Evolutionary conservation across 2,113 vertebrate species (phyloP), one percentile per base, ranked within the genome.

Genomic region (Gnathonemus echidnorhynchus): DNA sequence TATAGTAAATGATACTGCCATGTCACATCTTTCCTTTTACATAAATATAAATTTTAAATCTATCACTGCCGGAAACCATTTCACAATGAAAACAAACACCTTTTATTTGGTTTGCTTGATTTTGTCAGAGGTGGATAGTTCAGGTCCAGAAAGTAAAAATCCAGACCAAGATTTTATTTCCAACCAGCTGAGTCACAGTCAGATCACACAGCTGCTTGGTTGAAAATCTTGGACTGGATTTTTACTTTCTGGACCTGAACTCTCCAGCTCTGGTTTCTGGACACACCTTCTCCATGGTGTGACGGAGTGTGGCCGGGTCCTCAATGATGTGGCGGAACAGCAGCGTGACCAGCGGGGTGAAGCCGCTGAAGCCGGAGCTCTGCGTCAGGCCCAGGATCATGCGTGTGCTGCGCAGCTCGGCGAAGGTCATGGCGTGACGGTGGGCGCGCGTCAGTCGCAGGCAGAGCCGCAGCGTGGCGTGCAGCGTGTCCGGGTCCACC

Each of bases 221-320:
- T 10, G 58, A 66, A 66, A 66, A 66, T 27, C 58, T 66, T 66
- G 58, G 58, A 3, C 58, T 66, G 21, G 58, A 27, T 66, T 66
- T 66, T 27, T 11, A 66, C 62, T 66, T 66, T 70, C n/a, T 1
- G n/a, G 3, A 70, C 62, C n/a, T 70, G n/a, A 66, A 27, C 62
- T 66, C 10, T 13, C n/a, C 62, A 27, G 3, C 62, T 31, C n/a
- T 31, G 62, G 27, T 2, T 70, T 15, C 62, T 31, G 62, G n/a
- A 31, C n/a, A 13, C 50, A 98, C 98, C 97, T 98, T 98, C 92
- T 98, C 98, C 98, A 98, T 98, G 84, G 98, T 98, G 94, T 98
- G 97, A 39, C 97, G 96, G 39, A 98, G 95, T 0, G 97, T 98
- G 48, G 97, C 97, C 1, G 98, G 98, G 91, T 98, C 98, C 93